Percentiles rank a stretch among this genome's conserved stretches.
phyloP scores from a whole-genome alignment of 2,113 vertebrate species.

The Gulo gulo region DNA sequence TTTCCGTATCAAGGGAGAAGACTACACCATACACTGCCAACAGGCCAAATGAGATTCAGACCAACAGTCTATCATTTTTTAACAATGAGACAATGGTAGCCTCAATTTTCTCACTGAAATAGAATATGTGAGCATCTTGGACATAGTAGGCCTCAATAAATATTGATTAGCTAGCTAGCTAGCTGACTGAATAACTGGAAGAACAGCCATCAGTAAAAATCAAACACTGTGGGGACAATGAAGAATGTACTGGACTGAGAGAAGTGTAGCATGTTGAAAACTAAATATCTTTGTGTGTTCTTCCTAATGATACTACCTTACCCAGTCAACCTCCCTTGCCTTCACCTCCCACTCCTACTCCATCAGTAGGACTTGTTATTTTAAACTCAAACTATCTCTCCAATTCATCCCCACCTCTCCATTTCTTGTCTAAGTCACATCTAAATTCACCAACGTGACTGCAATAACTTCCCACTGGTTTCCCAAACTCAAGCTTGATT shows the following conservation, averaged over 20 bases:
- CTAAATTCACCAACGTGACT: neutral
- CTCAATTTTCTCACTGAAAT: neutral
- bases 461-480: neutral
- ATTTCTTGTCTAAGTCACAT: neutral
- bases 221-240: neutral
- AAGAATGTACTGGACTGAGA: neutral
- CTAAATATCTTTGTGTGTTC: neutral
- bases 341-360: neutral
- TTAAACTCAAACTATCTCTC: conserved; percentile 16
- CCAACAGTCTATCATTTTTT: neutral
- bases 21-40: neutral
- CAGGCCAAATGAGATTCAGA: neutral
- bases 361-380: neutral
- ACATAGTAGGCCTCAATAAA: neutral
- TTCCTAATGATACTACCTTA: neutral
- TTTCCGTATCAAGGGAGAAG: neutral
- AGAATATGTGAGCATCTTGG: neutral
- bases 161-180: neutral
- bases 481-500: neutral
- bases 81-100: neutral
- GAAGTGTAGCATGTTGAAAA: neutral
- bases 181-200: neutral
- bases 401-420: neutral
- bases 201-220: neutral
- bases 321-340: neutral